Conservation (phyloP, 2,888 invertebrate species). For the Sylvicola cinctus region DNA sequence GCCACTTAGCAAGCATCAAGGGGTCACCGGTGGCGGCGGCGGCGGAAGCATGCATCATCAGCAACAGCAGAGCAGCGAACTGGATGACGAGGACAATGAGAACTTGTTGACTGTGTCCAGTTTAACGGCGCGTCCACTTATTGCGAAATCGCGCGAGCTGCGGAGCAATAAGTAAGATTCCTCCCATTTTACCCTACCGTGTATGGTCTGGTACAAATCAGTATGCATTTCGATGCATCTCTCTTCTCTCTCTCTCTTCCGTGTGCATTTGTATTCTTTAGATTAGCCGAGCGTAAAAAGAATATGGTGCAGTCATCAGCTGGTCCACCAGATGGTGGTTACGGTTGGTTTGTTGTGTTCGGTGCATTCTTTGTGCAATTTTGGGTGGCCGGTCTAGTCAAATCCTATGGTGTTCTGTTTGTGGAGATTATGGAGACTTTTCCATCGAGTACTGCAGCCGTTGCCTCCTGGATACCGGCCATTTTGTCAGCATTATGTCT, state of each 20-base stretch:
- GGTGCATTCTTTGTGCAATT: slow-evolving; percentile 65
- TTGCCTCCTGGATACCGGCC: slow-evolving; percentile 65
- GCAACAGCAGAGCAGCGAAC: slow-evolving; percentile 25
- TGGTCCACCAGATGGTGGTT: slow-evolving; percentile 48
- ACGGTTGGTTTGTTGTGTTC: slow-evolving; percentile 56
- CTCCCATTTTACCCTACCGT: too few relatives aligned
- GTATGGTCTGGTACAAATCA: too few relatives aligned
- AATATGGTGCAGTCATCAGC: slow-evolving; percentile 5
- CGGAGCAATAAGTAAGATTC: slow-evolving; percentile 13
- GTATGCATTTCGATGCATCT: too few relatives aligned
- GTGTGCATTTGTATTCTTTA: background rate
- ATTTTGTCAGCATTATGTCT: slow-evolving; percentile 54
- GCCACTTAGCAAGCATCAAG: background rate
- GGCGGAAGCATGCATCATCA: slow-evolving; percentile 9
- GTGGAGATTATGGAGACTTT: slow-evolving; percentile 65
- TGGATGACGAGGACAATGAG: slow-evolving; percentile 47
- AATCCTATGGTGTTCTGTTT: slow-evolving; percentile 61
- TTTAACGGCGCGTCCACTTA: slow-evolving; percentile 46
- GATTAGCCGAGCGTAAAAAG: slow-evolving; percentile 4
- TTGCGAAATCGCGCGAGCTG: slow-evolving; percentile 44
- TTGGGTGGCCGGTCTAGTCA: slow-evolving; percentile 61
- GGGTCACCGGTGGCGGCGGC: slow-evolving; percentile 3
- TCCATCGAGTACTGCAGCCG: slow-evolving; percentile 48
- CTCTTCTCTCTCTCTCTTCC: background rate
- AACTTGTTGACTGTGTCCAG: slow-evolving; percentile 51